Evolutionary conservation across 2,113 vertebrate genomes (phyloP).

Genomic region (Psettodes erumei): DNA sequence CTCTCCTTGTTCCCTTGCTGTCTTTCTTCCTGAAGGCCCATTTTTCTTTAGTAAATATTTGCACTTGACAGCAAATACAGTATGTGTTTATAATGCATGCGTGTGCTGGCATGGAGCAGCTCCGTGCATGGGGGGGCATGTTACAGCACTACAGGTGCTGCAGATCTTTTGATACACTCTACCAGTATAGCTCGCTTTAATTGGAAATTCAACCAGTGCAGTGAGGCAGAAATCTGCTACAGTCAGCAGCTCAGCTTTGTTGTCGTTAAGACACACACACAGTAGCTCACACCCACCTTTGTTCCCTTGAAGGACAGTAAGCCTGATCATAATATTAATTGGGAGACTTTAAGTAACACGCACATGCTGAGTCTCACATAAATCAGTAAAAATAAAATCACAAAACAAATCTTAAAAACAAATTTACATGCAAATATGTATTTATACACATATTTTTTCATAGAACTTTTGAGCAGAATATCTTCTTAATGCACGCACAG

Average conservation of each 20-base stretch:
- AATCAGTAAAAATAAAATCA: constrained; percentile 18
- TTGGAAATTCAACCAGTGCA: constrained; percentile 81
- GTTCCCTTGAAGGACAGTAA: constrained; percentile 46
- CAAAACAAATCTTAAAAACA: no score
- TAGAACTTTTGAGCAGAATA: background rate
- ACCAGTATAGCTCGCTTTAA: constrained; percentile 62
- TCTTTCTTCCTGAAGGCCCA: constrained; percentile 33
- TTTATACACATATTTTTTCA: background rate
- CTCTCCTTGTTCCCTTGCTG: constrained; percentile 1
- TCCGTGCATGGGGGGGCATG: constrained; percentile 3
- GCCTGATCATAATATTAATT: constrained; percentile 51
- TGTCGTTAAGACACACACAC: constrained; percentile 72
- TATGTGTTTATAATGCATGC: constrained; percentile 56
- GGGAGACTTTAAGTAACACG: constrained; percentile 2
- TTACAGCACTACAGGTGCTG: constrained; percentile 50
- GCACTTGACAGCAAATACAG: constrained; percentile 66
- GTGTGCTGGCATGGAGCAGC: constrained; percentile 25
- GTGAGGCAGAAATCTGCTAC: constrained; percentile 74
- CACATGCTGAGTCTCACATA: background rate
- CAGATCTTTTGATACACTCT: constrained; percentile 62
- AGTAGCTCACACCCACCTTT: constrained; percentile 37
- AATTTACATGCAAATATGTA: background rate
- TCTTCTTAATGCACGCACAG: constrained; percentile 6
- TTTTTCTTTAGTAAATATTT: constrained; percentile 69
- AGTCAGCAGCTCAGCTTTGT: constrained; percentile 80